Evolutionary conservation across 1,140 invertebrate genomes (phyloP).

Genomic region (Callitettix versicolor): DNA sequence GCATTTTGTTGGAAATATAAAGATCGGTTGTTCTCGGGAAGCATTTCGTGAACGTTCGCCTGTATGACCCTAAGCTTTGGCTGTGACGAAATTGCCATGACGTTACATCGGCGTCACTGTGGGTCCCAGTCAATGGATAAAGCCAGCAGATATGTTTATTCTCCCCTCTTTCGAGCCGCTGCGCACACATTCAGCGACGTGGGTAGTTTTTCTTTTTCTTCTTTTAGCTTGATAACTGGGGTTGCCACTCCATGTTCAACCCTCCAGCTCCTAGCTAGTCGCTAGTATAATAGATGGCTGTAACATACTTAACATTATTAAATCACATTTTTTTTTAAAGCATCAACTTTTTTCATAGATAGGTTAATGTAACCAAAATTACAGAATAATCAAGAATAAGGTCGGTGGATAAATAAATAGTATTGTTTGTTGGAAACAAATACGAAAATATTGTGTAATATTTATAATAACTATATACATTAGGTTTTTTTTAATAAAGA

Average conservation of each 20-base stretch:
- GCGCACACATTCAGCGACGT: conserved; percentile 12
- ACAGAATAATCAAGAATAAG: too few species aligned
- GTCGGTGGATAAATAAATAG: too few species aligned
- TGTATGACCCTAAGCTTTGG: conserved; percentile 17
- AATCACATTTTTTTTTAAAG: not conserved
- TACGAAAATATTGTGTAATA: too few species aligned
- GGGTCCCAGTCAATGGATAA: conserved; percentile 11
- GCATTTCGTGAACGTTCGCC: conserved; percentile 14
- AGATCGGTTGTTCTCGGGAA: conserved; percentile 13
- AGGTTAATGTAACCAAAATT: too few species aligned
- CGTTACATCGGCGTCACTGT: conserved; percentile 15
- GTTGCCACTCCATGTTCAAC: conserved; percentile 9
- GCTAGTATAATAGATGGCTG: not conserved
- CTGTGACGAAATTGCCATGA: conserved; percentile 20
- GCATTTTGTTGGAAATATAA: conserved; percentile 13
- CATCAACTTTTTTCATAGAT: not conserved
- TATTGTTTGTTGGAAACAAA: too few species aligned
- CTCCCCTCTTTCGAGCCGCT: conserved; percentile 8
- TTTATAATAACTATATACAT: too few species aligned
- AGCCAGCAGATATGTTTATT: conserved; percentile 17
- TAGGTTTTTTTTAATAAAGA: too few species aligned
- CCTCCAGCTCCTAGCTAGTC: not conserved
- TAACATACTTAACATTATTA: not conserved
- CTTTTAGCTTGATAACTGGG: conserved; percentile 26
- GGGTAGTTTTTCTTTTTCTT: conserved; percentile 23